Evolutionary conservation across 1,140 invertebrate genomes (phyloP), one percentile per base, ranked within the genome.

Genomic region (Chironomus tepperi): DNA sequence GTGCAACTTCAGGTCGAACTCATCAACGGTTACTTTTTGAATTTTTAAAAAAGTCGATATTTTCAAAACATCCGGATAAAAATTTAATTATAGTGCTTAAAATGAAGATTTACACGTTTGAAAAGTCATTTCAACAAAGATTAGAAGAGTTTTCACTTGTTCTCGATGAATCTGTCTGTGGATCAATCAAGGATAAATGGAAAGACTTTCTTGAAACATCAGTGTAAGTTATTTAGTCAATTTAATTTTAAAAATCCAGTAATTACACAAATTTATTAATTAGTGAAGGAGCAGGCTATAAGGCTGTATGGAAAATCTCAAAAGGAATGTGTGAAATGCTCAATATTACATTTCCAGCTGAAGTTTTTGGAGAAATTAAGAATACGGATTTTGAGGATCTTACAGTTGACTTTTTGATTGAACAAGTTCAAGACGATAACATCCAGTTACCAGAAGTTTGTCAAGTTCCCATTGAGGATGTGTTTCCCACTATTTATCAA

Each of bases 301-400:
- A 86, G 78, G 87, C 87, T 1, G 76, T 89, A 19, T 89, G 88
- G 88, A 88, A 88, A 79, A 86, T 89, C 76, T 84, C 87, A 16
- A 81, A 86, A 7, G 76, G 83, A 7, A 86, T 83, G 19, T 89
- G 88, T 73, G 85, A 88, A 77, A 82, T 85, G 24, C 81, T 87
- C 0, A 80, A 86, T 73, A 81, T 89, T 15, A 83, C 84, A 12
- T 89, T 86, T 81, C 88, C 88, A 0, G 85, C 86, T 0, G 83
- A 88, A 18, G 86, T 89, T 15, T 80, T 85, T 21, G 86, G 88
- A 1, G 83, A 84, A 74, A 83, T 88, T 0, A 80, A 87, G 70
- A 79, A 84, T 76, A 81, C 87, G 2, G 80, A 85, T 74, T 85
- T 82, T 34, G 74, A 80, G 3, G 82, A 85, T 16, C 79, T 88